These are phyloP conservation scores for Propithecus coquereli DNA, from an alignment of 2,113 vertebrate genomes.

Conservation along the genomic window DNA sequence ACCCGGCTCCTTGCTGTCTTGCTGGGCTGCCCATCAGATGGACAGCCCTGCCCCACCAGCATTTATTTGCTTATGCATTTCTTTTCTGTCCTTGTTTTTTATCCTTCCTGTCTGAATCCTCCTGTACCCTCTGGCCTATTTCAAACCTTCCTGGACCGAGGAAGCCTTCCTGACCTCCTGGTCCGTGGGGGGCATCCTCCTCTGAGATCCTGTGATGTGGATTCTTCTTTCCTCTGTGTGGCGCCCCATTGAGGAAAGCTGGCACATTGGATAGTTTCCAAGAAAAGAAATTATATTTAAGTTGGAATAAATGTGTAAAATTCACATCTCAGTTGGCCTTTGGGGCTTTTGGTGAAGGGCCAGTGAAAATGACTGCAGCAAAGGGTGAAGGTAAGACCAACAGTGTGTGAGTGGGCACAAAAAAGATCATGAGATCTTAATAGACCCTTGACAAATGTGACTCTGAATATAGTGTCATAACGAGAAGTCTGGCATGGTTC, in stretches of 20 bases:
- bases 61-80: background rate
- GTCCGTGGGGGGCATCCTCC: background rate
- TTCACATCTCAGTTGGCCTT: background rate
- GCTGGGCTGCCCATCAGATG: background rate
- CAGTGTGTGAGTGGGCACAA: background rate
- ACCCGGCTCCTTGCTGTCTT: background rate
- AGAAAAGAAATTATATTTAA: conserved; percentile 12
- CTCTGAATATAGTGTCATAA: background rate
- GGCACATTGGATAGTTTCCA: background rate
- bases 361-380: background rate
- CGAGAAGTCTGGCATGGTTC: background rate
- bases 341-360: background rate
- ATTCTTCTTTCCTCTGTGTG: background rate
- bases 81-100: background rate
- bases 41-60: background rate
- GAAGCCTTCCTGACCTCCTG: background rate
- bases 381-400: background rate
- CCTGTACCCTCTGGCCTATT: background rate
- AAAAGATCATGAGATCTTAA: background rate
- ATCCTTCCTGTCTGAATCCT: background rate
- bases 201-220: background rate
- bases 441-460: background rate
- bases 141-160: background rate
- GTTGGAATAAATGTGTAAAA: conserved; percentile 32
- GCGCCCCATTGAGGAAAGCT: background rate